Percentiles rank a stretch among this genome's conserved stretches.
These are phyloP conservation scores for Trematomus loennbergii DNA, from an alignment of 2,113 vertebrate species.

Conservation along the genomic window DNA sequence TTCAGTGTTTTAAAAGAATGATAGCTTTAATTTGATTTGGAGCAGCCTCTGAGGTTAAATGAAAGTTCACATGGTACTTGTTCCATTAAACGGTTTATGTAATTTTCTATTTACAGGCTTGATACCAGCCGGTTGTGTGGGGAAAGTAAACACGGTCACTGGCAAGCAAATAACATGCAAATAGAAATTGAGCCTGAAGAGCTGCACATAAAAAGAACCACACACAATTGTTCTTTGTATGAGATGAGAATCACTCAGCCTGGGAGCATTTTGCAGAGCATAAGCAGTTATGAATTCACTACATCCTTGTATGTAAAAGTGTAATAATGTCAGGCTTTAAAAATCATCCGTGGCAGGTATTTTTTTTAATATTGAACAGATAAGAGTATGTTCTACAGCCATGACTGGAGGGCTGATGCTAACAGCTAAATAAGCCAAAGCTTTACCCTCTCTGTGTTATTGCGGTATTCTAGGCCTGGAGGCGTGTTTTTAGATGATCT, in stretches of 20 bases:
- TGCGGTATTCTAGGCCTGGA: constrained; percentile 39
- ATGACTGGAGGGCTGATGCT: constrained; percentile 34
- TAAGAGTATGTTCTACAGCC: constrained; percentile 16
- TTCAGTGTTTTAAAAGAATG: constrained; percentile 35
- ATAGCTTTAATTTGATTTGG: constrained; percentile 48
- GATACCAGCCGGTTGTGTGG: constrained; percentile 1
- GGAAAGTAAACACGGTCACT: constrained; percentile 13
- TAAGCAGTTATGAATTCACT: background rate
- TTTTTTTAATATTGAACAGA: constrained; percentile 35
- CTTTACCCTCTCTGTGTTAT: constrained; percentile 33
- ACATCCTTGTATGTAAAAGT: background rate
- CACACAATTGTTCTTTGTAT: background rate
- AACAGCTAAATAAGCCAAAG: constrained; percentile 25
- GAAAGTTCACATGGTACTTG: constrained; percentile 13
- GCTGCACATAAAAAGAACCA: background rate
- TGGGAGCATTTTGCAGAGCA: background rate
- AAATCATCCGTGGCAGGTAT: constrained; percentile 11
- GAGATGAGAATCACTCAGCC: no score
- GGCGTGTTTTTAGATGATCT: constrained; percentile 44
- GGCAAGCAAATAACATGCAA: background rate
- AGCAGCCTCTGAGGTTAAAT: constrained; percentile 26
- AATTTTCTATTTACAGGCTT: constrained; percentile 21
- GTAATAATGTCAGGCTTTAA: constrained; percentile 36
- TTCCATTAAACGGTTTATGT: constrained; percentile 31
- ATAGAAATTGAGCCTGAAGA: constrained; percentile 3